phyloP scores from a whole-genome alignment of 2,888 invertebrate species.

The Meloe dianella region DNA sequence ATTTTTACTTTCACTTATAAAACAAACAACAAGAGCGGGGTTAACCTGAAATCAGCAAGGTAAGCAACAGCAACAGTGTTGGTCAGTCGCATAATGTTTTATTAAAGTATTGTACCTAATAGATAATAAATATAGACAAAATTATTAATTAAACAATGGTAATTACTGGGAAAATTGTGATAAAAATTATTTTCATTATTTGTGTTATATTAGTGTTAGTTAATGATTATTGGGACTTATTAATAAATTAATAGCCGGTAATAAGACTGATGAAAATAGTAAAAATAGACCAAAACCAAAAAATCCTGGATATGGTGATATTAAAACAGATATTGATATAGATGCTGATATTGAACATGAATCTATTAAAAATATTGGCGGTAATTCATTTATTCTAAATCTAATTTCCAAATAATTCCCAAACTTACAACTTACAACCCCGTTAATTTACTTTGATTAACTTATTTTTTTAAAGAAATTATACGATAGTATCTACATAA shows the following conservation, averaged over 20 bases:
- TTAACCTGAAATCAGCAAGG: constrained; percentile 43
- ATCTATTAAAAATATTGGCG: constrained; percentile 55
- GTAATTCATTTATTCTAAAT: neutral
- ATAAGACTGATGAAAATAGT: constrained; percentile 50
- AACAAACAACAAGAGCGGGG: constrained; percentile 38
- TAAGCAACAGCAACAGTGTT: constrained; percentile 43
- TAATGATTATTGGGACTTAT: constrained; percentile 63
- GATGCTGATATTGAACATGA: constrained; percentile 61
- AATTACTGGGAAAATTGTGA: constrained; percentile 53
- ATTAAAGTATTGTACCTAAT: constrained; percentile 32
- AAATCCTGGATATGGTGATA: constrained; percentile 59
- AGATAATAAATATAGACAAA: neutral
- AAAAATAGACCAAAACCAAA: constrained; percentile 50
- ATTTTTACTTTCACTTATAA: constrained; percentile 43
- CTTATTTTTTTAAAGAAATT: neutral
- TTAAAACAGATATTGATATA: constrained; percentile 57
- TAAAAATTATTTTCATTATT: constrained; percentile 63
- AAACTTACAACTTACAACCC: constrained; percentile 7
- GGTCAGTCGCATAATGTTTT: constrained; percentile 43
- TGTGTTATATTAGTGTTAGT: constrained; percentile 64
- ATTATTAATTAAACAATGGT: constrained; percentile 46
- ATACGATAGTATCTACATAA: no score
- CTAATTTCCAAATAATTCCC: no score
- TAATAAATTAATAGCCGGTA: constrained; percentile 60
- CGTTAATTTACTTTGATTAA: neutral